Conservation (phyloP, 2,113 vertebrate genomes). For the Raphicerus campestris region DNA sequence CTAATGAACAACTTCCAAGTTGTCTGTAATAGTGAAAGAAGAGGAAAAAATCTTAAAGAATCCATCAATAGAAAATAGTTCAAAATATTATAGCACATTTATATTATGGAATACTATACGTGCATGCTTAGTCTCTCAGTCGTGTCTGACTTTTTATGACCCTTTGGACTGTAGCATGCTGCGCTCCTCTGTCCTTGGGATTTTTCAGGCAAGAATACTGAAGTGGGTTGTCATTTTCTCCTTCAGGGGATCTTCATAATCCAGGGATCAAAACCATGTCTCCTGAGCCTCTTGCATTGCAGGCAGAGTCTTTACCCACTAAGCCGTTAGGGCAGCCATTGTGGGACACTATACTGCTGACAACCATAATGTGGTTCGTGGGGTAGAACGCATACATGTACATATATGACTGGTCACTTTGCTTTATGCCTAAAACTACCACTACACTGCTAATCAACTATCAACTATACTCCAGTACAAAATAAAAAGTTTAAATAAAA, state of each 20-base stretch:
- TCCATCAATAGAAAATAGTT: neutral
- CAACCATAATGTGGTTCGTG: neutral
- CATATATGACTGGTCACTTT: neutral
- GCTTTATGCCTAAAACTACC: neutral
- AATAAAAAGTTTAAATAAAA: neutral
- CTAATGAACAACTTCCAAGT: neutral
- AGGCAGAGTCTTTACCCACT: neutral
- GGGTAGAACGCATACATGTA: fast-evolving
- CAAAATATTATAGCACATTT: neutral
- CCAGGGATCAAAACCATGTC: neutral
- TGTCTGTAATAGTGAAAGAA: neutral
- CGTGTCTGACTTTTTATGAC: neutral
- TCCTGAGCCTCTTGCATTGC: neutral
- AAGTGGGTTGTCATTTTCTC: neutral
- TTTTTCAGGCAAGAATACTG: neutral
- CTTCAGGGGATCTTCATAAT: neutral
- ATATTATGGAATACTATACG: neutral
- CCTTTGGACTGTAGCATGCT: neutral
- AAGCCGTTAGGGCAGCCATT: neutral
- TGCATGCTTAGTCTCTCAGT: neutral
- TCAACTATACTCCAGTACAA: neutral
- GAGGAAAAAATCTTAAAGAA: neutral
- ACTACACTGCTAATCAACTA: neutral
- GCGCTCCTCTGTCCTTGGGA: neutral
- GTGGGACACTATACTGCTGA: neutral